Percentiles rank a stretch among this genome's conserved stretches.
Conservation (phyloP, 2,797 vertebrate genomes). For the Syngnathus rostellatus region DNA sequence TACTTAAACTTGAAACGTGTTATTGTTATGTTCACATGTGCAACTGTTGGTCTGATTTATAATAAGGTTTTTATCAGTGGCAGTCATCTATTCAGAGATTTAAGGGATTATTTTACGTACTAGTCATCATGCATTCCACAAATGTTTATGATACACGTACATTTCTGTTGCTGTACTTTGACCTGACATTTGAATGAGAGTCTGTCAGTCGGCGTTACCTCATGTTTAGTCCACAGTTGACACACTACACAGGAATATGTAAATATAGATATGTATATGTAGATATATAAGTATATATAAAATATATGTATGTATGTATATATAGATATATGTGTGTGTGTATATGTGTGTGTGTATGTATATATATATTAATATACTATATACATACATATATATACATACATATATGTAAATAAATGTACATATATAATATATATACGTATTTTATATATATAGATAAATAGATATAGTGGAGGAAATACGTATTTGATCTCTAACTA, state of each 20-base stretch:
- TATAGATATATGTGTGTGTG: no score
- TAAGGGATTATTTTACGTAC: constrained; percentile 41
- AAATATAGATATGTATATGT: no score
- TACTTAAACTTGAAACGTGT: constrained; percentile 14
- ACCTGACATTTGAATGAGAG: constrained; percentile 16
- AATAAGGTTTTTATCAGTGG: constrained; percentile 29
- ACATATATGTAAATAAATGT: no score
- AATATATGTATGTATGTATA: no score
- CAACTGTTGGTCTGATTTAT: constrained; percentile 22
- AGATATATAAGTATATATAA: no score
- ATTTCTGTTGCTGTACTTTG: constrained; percentile 7
- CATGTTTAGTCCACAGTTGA: constrained; percentile 3
- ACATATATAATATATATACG: no score
- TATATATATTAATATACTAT: no score
- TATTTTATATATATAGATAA: no score
- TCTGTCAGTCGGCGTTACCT: constrained; percentile 11
- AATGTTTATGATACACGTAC: constrained; percentile 6
- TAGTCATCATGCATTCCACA: constrained; percentile 42
- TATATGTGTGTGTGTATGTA: no score
- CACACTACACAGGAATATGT: constrained; percentile 3
- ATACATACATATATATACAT: no score
- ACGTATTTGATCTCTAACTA: no score
- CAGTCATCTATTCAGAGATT: constrained; percentile 19
- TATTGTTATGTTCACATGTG: constrained; percentile 13
- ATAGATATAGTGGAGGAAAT: no score